Evolutionary conservation across 2,797 vertebrate genomes (phyloP).

Genomic region (Apodemus agrarius): DNA sequence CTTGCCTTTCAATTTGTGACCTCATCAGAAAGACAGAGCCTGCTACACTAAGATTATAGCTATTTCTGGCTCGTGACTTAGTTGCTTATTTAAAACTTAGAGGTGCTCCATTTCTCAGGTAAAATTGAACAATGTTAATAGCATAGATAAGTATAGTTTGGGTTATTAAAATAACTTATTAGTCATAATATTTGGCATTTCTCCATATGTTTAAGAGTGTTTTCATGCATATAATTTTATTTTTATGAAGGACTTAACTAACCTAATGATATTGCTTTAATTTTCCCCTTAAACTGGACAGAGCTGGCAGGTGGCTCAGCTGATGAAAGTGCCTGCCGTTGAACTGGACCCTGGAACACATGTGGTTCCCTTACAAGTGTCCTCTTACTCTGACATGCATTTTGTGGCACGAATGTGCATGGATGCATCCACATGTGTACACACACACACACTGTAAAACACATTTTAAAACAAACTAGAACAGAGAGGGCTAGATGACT

Average conservation of each 20-base stretch:
- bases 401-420: neutral
- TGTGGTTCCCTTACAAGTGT: neutral
- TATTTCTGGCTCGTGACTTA: slow-evolving; percentile 16
- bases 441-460: neutral
- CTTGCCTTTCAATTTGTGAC: neutral
- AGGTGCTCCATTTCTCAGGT: neutral
- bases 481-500: neutral
- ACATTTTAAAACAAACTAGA: neutral
- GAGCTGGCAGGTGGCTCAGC: neutral
- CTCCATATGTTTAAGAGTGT: neutral
- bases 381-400: neutral
- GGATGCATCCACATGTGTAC: neutral
- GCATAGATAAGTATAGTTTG: slow-evolving; percentile 1
- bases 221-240: slow-evolving; percentile 2
- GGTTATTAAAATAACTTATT: slow-evolving; percentile 20
- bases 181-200: slow-evolving; percentile 8
- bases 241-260: neutral
- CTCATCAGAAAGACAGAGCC: slow-evolving; percentile 18
- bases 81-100: slow-evolving; percentile 42
- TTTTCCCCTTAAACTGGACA: slow-evolving; percentile 9
- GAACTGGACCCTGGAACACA: neutral
- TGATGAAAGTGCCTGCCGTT: neutral
- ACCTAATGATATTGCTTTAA: neutral
- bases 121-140: slow-evolving; percentile 31
- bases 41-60: slow-evolving; percentile 15